Evolutionary conservation across 2,797 vertebrate genomes (phyloP), one percentile per base, ranked within the genome.

Genomic region (Sandelia bainsii): DNA sequence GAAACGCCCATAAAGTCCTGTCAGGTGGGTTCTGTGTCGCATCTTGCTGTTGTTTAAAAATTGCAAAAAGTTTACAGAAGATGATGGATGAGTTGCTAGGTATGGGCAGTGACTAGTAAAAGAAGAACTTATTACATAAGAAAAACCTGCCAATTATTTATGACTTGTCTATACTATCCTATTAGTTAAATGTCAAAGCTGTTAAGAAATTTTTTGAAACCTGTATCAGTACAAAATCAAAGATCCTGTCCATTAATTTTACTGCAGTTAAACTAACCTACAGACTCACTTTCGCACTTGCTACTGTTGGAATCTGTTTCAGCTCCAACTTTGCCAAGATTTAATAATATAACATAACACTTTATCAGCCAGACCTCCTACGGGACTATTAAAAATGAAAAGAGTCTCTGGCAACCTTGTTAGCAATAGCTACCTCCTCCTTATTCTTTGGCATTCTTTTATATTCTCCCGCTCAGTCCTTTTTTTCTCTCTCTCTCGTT

Each of bases 341-440:
- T 81, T 87, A 88, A 91, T 87, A 91, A 92, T 88, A 92, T 88
- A 91, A 87, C 84, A 90, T 79, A 83, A 91, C 87, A 89, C 77
- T 91, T 92, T 90, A 90, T 90, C 88, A 92, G 86, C 83, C 85
- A 90, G 87, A 88, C 87, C 88, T 88, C 91, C 90, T 87, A 89
- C 86, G 86, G 86, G 92, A 92, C 91, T 92, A 93, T 94, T 92
- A 90, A 88, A 93, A 91, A 91, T 90, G 88, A 92, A 94, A 93
- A 92, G 93, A 91, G 85, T 90, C 88, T 92, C 89, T 91, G 90
- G 88, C 90, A 91, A 89, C 87, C 91, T 92, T 89, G 91, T 90
- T 91, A 90, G 82, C 79, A 90, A 91, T 89, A 91, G 91, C 90
- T 87, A 87, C 86, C 89, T 89, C 85, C 82, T 81, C 74, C 83